phyloP scores from a whole-genome alignment of 2,888 invertebrate species.

The Adelphocoris suturalis region DNA sequence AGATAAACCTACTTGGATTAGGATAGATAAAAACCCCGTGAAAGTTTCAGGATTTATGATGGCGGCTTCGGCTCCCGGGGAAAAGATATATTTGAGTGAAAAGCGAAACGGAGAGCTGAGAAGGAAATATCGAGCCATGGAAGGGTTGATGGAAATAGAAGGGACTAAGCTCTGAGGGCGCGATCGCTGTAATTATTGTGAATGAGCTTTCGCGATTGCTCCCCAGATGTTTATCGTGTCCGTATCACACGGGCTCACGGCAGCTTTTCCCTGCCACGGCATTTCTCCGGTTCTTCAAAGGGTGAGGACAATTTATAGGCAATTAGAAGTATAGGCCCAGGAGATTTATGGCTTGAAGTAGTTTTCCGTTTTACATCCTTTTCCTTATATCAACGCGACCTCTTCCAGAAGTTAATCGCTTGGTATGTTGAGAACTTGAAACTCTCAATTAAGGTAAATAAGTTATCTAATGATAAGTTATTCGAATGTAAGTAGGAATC shows the following conservation, averaged over 20 bases:
- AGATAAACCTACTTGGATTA: conserved; percentile 39
- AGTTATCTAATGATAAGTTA: too few relatives aligned
- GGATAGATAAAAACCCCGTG: conserved; percentile 30
- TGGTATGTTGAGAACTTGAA: not conserved
- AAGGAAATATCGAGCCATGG: conserved; percentile 52
- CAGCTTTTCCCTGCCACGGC: conserved; percentile 34
- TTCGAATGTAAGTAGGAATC: too few relatives aligned
- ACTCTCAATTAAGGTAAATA: too few relatives aligned
- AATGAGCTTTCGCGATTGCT: conserved; percentile 65
- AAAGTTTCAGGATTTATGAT: conserved; percentile 31
- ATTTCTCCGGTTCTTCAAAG: conserved; percentile 7
- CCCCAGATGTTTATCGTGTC: conserved; percentile 60
- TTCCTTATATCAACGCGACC: not conserved
- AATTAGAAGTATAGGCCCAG: conserved; percentile 10
- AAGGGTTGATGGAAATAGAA: conserved; percentile 59
- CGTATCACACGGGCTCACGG: conserved; percentile 48
- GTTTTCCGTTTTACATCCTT: conserved; percentile 21
- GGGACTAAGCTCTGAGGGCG: not conserved
- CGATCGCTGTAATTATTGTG: conserved; percentile 68
- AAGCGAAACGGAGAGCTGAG: conserved; percentile 36
- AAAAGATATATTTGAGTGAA: conserved; percentile 53
- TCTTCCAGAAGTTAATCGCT: not conserved
- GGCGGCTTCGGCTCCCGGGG: not conserved
- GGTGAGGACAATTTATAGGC: conserved; percentile 39
- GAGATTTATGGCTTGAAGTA: not conserved